These are phyloP conservation scores for Pachyramphus minor DNA, from an alignment of 2,113 vertebrate species.

Conservation along the genomic window DNA sequence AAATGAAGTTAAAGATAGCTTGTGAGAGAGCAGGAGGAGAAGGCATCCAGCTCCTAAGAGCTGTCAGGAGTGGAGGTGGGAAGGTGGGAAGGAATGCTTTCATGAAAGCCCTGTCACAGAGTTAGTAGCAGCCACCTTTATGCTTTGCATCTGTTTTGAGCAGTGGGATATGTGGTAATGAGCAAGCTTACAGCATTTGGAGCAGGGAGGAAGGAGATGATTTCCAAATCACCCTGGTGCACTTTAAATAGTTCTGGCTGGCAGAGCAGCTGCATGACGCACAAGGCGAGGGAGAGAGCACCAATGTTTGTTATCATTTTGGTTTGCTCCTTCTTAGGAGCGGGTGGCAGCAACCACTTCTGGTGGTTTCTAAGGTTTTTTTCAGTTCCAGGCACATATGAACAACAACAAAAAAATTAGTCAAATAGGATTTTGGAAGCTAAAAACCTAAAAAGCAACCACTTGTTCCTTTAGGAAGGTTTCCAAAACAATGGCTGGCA, in stretches of 20 bases:
- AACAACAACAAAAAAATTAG: background rate
- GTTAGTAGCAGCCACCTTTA: background rate
- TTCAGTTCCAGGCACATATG: background rate
- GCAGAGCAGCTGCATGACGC: background rate
- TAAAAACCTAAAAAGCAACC: conserved; percentile 28
- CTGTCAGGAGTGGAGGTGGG: background rate
- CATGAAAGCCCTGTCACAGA: background rate
- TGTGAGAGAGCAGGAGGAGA: background rate
- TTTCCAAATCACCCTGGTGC: background rate
- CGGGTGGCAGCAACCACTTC: background rate
- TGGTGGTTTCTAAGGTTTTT: background rate
- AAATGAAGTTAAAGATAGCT: background rate
- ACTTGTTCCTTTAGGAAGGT: conserved; percentile 17
- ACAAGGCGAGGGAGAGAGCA: background rate
- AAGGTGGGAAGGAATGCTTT: background rate
- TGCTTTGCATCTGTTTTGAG: background rate
- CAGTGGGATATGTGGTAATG: background rate
- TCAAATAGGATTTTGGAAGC: background rate
- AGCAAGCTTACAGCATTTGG: background rate
- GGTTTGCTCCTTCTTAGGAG: conserved; percentile 9
- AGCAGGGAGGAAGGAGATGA: background rate
- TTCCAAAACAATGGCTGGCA: conserved; percentile 50
- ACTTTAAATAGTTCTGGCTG: conserved; percentile 30
- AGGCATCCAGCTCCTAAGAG: background rate
- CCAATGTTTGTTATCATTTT: background rate